Conservation (phyloP, 2,888 invertebrate species). For the Chironomus tentans region DNA sequence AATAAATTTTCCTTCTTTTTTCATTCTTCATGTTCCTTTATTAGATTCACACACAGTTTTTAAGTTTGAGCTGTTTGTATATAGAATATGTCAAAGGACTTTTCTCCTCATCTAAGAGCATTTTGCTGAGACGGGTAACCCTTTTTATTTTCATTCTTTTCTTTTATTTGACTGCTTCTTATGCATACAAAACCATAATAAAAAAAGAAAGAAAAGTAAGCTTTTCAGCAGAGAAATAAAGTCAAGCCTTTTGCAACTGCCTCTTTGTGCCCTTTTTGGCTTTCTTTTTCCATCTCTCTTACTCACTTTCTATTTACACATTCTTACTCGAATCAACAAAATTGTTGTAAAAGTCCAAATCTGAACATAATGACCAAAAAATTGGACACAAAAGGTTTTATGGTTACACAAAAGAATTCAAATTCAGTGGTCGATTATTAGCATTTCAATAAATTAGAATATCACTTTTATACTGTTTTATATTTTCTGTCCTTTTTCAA, state of each 20-base stretch:
- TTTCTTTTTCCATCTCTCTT: no score
- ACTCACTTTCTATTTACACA: no score
- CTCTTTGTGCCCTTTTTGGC: no score
- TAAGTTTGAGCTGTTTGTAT: not conserved
- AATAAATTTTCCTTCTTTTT: not conserved
- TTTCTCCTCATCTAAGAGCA: not conserved
- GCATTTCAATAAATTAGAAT: conserved; percentile 14
- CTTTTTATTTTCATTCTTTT: not conserved
- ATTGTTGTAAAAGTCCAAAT: conserved; percentile 2
- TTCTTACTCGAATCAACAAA: not conserved
- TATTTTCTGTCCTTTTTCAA: not conserved
- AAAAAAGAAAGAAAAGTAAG: no score
- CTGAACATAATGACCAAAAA: conserved; percentile 23
- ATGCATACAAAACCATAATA: no score
- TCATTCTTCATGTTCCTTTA: not conserved
- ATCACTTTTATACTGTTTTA: not conserved
- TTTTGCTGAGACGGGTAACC: not conserved
- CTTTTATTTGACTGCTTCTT: no score
- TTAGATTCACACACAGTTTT: not conserved
- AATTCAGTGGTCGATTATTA: conserved; percentile 19
- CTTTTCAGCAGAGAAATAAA: no score
- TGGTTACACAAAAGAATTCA: conserved; percentile 9
- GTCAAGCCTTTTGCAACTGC: no score
- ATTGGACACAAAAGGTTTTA: conserved; percentile 15
- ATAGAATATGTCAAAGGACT: not conserved